These are phyloP conservation scores for Monopis laevigella DNA, from an alignment of 2,888 invertebrate species.

Conservation along the genomic window DNA sequence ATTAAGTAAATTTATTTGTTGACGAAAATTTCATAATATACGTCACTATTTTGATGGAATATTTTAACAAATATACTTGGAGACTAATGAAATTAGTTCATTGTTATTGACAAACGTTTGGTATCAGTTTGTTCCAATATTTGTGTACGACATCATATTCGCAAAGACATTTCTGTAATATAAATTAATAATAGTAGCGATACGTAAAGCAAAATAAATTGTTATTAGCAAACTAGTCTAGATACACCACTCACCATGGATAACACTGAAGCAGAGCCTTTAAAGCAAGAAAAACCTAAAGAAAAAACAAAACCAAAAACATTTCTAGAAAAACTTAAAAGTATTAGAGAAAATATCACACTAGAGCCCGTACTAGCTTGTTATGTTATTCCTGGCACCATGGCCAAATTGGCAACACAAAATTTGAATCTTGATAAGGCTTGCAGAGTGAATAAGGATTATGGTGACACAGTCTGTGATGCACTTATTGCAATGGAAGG, in stretches of 20 bases:
- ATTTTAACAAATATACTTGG: conserved; percentile 2
- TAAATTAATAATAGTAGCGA: conserved; percentile 1
- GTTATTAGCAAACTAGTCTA: background rate
- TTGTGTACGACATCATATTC: background rate
- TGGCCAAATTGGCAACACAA: conserved; percentile 80
- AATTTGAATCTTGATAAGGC: conserved; percentile 87
- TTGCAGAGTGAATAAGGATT: conserved; percentile 80
- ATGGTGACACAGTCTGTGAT: conserved; percentile 74
- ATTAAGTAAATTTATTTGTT: no score
- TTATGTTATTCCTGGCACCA: conserved; percentile 69
- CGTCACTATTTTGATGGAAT: conserved; percentile 3
- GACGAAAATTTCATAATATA: no score
- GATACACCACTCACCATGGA: conserved; percentile 29
- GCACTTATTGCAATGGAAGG: conserved; percentile 77
- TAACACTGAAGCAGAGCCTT: conserved; percentile 35
- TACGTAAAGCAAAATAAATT: background rate
- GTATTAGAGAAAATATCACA: conserved; percentile 67
- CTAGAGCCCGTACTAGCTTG: conserved; percentile 72
- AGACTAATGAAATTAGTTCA: background rate
- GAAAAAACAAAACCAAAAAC: conserved; percentile 29
- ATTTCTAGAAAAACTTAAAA: conserved; percentile 46
- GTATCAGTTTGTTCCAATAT: conserved; percentile 2
- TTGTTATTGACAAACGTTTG: conserved; percentile 2
- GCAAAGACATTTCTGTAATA: no score
- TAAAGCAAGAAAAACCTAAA: conserved; percentile 29